Conservation (phyloP, 2,113 vertebrate genomes). For the Onychostruthus taczanowskii region DNA sequence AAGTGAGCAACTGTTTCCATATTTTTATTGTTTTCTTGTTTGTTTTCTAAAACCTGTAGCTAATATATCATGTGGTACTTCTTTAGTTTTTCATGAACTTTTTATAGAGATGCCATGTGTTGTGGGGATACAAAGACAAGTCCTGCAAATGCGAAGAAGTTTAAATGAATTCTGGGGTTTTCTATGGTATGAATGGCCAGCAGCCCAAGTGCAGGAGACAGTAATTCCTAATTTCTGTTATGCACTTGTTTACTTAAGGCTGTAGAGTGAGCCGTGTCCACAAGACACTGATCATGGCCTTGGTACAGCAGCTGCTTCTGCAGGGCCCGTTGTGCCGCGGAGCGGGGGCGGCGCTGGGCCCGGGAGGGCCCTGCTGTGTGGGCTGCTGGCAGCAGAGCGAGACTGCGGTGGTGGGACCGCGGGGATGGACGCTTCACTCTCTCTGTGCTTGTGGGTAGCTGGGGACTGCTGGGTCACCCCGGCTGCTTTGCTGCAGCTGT, state of each 20-base stretch:
- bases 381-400: rapidly evolving
- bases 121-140: not conserved
- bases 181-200: not conserved
- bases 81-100: not conserved
- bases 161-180: not conserved
- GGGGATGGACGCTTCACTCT: rapidly evolving
- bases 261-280: not conserved
- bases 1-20: not conserved
- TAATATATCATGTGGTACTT: not conserved
- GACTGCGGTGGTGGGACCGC: rapidly evolving
- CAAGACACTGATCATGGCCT: rapidly evolving
- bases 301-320: rapidly evolving
- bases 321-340: rapidly evolving
- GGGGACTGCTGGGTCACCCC: not conserved
- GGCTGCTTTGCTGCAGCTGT: not conserved
- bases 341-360: not conserved
- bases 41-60: not conserved
- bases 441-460: too few species aligned
- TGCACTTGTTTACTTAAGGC: not conserved
- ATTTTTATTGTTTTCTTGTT: not conserved
- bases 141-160: not conserved
- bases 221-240: not conserved
- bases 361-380: not conserved
- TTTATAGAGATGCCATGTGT: too few species aligned
- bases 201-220: not conserved